phyloP scores from a whole-genome alignment of 2,797 vertebrate species.

The Lagodon rhomboides region DNA sequence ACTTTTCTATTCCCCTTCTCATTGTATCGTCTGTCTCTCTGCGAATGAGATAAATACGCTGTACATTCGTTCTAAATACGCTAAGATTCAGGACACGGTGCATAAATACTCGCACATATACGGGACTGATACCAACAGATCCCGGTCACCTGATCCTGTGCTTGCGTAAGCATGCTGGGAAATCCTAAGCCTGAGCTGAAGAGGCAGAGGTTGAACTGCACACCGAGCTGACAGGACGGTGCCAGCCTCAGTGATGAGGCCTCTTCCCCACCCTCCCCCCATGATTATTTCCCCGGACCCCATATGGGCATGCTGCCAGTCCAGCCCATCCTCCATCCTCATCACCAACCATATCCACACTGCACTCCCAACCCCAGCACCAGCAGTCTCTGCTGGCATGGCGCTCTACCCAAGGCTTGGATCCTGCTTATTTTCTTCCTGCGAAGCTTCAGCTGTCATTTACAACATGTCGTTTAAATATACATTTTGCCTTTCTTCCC shows the following conservation, averaged over 20 bases:
- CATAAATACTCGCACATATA: background rate
- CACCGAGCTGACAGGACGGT: slow-evolving; percentile 62
- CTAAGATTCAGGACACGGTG: background rate
- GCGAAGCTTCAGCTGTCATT: slow-evolving; percentile 26
- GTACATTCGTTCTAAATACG: background rate
- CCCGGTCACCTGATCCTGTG: slow-evolving; percentile 46
- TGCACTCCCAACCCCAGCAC: slow-evolving; percentile 44
- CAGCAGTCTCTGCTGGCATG: slow-evolving; percentile 59
- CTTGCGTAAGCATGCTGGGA: slow-evolving; percentile 60
- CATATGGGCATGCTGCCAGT: slow-evolving; percentile 77
- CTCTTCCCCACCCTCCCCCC: slow-evolving; percentile 60
- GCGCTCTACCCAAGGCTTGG: slow-evolving; percentile 27
- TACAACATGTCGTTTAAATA: slow-evolving; percentile 27
- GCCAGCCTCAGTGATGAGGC: slow-evolving; percentile 62
- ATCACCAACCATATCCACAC: slow-evolving; percentile 56
- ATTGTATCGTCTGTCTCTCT: slow-evolving; percentile 8
- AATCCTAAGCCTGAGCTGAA: slow-evolving; percentile 52
- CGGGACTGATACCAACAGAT: slow-evolving; percentile 8
- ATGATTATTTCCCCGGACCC: slow-evolving; percentile 78
- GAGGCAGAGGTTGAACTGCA: slow-evolving; percentile 55
- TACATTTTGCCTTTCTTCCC: slow-evolving; percentile 10
- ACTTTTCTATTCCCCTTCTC: background rate
- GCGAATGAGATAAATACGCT: background rate
- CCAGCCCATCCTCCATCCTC: slow-evolving; percentile 74
- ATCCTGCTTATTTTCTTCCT: slow-evolving; percentile 18